These are phyloP conservation scores for Falco cherrug DNA, from an alignment of 2,797 vertebrate genomes.

Conservation along the genomic window DNA sequence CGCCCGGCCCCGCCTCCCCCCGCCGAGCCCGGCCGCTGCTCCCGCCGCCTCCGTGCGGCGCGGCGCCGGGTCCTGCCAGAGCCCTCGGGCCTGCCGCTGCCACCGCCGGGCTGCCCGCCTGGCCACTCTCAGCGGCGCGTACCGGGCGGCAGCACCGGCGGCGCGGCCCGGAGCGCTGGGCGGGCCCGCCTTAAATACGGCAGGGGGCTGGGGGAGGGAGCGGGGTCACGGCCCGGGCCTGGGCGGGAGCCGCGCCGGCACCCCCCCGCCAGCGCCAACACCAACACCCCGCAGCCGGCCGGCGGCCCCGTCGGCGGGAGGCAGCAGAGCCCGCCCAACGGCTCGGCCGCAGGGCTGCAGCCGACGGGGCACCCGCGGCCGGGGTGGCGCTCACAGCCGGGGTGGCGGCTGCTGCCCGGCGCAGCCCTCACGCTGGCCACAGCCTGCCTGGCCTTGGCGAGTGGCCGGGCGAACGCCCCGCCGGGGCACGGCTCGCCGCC, in stretches of 20 bases:
- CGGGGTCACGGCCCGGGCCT: background rate
- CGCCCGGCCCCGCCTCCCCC: background rate
- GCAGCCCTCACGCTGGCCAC: background rate
- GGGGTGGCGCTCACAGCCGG: background rate
- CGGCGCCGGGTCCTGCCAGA: too few relatives aligned
- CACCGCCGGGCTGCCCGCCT: too few relatives aligned
- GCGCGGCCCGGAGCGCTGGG: too few relatives aligned
- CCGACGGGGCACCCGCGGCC: accelerated
- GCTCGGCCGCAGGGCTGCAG: background rate
- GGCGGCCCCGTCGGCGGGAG: too few relatives aligned
- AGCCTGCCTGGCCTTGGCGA: background rate
- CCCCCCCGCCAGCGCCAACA: too few relatives aligned
- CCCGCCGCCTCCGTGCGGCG: background rate
- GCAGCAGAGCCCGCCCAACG: background rate
- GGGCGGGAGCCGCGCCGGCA: too few relatives aligned
- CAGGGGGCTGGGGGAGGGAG: background rate
- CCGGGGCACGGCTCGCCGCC: background rate
- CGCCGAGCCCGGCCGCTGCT: background rate
- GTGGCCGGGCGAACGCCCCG: accelerated
- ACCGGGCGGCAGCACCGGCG: too few relatives aligned
- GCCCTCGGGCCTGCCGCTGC: background rate
- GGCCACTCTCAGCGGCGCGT: background rate
- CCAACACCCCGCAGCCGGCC: too few relatives aligned
- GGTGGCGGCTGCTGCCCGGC: background rate
- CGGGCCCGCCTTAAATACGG: too few relatives aligned